Conservation (phyloP, 2,888 invertebrate species). For the Ichneumoninae sp. region DNA sequence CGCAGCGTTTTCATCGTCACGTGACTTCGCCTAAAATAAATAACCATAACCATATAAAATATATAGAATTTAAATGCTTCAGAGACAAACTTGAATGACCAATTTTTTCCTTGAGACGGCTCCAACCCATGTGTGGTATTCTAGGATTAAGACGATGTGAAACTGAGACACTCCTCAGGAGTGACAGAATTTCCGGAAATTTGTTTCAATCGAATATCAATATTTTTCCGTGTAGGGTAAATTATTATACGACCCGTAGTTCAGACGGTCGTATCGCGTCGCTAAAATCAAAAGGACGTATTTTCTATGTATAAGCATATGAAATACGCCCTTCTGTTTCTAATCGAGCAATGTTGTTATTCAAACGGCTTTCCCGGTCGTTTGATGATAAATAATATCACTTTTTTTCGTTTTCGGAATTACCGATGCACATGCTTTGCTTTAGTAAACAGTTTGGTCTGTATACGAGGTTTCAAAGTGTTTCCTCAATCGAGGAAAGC, state of each 20-base stretch:
- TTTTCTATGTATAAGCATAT: too few relatives aligned
- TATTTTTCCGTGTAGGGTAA: too few relatives aligned
- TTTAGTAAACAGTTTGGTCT: not conserved
- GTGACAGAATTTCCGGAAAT: too few relatives aligned
- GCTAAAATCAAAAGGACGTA: too few relatives aligned
- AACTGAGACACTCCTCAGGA: not conserved
- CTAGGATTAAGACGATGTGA: not conserved
- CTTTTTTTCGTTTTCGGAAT: not conserved
- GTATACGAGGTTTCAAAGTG: not conserved
- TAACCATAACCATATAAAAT: too few relatives aligned
- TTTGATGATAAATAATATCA: not conserved
- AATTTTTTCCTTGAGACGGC: not conserved
- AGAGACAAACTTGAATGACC: too few relatives aligned
- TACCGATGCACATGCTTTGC: slow-evolving; percentile 6
- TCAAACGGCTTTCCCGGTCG: not conserved
- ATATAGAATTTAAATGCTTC: too few relatives aligned
- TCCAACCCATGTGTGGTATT: not conserved
- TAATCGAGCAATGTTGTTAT: not conserved
- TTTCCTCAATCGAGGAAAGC: slow-evolving; percentile 6
- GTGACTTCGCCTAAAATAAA: too few relatives aligned
- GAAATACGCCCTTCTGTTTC: too few relatives aligned
- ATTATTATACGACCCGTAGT: too few relatives aligned
- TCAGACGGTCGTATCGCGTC: not conserved
- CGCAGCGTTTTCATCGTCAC: not conserved
- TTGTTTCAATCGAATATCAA: too few relatives aligned